Evolutionary conservation across 2,888 invertebrate species (phyloP).

Genomic region (Eupithecia vulgata): DNA sequence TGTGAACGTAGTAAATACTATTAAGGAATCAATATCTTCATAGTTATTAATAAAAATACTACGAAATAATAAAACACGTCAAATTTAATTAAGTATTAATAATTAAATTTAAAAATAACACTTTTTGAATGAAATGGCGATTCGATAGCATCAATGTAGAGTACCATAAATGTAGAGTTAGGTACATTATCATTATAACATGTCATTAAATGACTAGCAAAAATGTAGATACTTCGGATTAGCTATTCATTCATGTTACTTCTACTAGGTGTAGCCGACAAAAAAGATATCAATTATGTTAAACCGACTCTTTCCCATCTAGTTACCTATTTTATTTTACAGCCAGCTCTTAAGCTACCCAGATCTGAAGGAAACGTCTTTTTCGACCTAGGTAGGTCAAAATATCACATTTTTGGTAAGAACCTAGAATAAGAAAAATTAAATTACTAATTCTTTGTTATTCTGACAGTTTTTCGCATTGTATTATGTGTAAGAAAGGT

Average conservation of each 20-base stretch:
- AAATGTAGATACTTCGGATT: background rate
- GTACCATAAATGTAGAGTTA: background rate
- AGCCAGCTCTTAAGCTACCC: background rate
- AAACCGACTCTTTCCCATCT: too few relatives aligned
- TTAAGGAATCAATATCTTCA: background rate
- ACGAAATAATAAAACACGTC: background rate
- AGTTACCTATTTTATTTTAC: too few relatives aligned
- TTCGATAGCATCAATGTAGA: too few relatives aligned
- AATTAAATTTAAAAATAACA: background rate
- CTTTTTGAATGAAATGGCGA: background rate
- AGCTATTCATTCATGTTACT: background rate
- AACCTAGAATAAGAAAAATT: background rate
- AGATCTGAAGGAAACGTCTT: background rate
- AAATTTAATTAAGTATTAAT: too few relatives aligned
- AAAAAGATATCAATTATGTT: background rate
- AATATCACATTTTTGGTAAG: background rate
- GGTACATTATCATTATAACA: background rate
- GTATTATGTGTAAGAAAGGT: background rate
- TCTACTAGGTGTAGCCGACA: background rate
- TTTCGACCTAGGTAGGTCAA: background rate
- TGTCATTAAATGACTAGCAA: background rate
- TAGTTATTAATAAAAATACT: background rate
- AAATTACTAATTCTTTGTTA: background rate
- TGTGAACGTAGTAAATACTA: background rate
- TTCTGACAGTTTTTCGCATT: background rate